Base-by-base conservation (phyloP, 2,888 invertebrate genomes). In the Brachycybe producta region DNA sequence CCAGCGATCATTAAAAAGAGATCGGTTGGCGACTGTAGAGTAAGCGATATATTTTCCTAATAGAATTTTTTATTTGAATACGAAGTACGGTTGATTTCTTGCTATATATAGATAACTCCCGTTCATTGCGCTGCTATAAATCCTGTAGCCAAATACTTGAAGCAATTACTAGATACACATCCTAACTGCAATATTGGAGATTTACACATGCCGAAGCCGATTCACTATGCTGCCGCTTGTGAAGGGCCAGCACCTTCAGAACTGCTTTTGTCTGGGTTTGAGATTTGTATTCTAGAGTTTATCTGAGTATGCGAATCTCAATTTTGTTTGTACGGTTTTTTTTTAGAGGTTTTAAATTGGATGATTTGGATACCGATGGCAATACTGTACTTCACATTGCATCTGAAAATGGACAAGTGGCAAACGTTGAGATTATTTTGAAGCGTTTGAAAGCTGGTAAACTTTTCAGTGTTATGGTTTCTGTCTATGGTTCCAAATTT, bases 191-290 rank as follows among this genome's bases (percentile, higher is more conserved):
- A 67, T 56, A 56, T 72, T 27, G 61, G 64, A 5, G 74, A 74
- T 60, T 59, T 60, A 35, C 61, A 65, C 32, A 63, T 66, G 28
- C 64, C 71, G 56, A 58, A 65, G 38, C 68, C 70, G 0, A 66
- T 72, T 41, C 74, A 74, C 58, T 74, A 71, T 60, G 73, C 74
- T 11, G 69, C 73, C 5, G 72, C 66, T 2, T 73, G 71, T 56
- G 64, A 66, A 44, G 66, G 67, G n/a, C 62, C 68, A 3, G 70
- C 62, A 4, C 70, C 71, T 0, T 57, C 74, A 35, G 67, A 72
- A 54, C 64, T 63, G 27, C 58, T 71, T 1, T 55, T 70, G 1
- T 58, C 53, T 3, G 27, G 39, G 51, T 45, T n/a, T n/a, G n/a
- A n/a, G n/a, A n/a, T n/a, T n/a, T n/a, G n/a, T n/a, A n/a, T n/a